Base-by-base conservation (phyloP, 2,113 vertebrate species). In the Heloderma charlesbogerti region DNA sequence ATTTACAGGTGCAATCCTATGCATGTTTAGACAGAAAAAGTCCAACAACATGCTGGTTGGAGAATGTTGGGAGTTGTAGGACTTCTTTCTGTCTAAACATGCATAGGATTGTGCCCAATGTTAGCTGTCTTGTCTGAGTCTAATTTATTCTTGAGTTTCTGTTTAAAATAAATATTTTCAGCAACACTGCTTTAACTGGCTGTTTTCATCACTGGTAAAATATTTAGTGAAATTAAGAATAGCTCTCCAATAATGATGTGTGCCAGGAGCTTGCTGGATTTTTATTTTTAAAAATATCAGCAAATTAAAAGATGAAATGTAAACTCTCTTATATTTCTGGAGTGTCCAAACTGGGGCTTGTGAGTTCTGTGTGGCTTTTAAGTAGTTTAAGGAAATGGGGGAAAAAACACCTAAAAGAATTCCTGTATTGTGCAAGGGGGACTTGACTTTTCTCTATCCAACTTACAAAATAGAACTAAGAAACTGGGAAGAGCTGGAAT, bases 141-240 rank as follows among this genome's bases (percentile, higher is more conserved):
- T 60, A 0, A 63, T 3, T 93, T 88, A 57, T 20, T 2, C 48
- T 67, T 40, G 10, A 57, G 45, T 63, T 15, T 18, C 54, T 43
- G 71, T 67, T 85, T 10, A 10, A 37, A 88, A 91, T 67, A 88
- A 83, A 29, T 75, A 25, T 88, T 91, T 93, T 91, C 2, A 0
- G 54, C 91, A 91, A 29, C 25, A 4, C 48, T 66, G 25, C 25
- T 87, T 71, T 34, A 25, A 34, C 54, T 69, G 29, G 27, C 20
- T 84, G 57, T 37, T 77, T 86, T 91, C 60, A 72, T 86, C 0
- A 18, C 89, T 79, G 74, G 22, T 74, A 81, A 81, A 6, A n/a
- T 51, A 63, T 16, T 81, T 1, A 69, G 69, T 45, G 22, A 93
- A 88, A 27, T 9, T n/a, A 88, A 43, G 78, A 51, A 12, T 43